Percentiles rank a stretch among this genome's conserved stretches.
Evolutionary conservation across 1,140 invertebrate genomes (phyloP).

Genomic region (Episyrphus balteatus): DNA sequence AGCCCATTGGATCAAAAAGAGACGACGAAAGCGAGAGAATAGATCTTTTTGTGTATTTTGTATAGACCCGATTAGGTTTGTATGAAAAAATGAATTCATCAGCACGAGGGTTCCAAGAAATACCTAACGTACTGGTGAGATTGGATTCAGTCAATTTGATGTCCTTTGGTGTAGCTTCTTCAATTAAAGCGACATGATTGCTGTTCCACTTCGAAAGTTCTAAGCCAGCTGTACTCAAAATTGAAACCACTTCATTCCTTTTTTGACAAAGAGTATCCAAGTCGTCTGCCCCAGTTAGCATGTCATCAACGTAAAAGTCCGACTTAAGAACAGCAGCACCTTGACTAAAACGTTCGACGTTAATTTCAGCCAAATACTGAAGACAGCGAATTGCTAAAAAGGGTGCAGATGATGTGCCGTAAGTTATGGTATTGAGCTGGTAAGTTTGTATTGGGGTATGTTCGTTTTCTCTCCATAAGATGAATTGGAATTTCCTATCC

Average conservation of each 20-base stretch:
- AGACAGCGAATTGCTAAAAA: slow-evolving; percentile 4
- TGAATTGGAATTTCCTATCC: slow-evolving; percentile 32
- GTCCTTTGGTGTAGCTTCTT: too few species aligned
- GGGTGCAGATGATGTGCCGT: slow-evolving; percentile 4
- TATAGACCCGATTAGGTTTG: not conserved
- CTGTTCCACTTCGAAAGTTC: too few species aligned
- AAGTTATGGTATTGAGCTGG: slow-evolving; percentile 6
- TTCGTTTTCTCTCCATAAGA: slow-evolving; percentile 31
- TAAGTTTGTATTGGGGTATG: slow-evolving; percentile 12
- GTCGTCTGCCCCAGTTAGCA: too few species aligned
- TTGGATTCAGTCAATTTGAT: not conserved
- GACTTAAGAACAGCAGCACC: not conserved
- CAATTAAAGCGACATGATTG: too few species aligned
- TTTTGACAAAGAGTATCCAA: too few species aligned
- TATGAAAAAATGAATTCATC: not conserved
- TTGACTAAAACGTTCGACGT: not conserved
- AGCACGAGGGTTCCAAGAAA: not conserved
- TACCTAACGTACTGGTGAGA: not conserved
- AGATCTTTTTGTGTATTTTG: slow-evolving; percentile 1
- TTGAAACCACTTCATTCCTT: not conserved
- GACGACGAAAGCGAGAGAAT: too few species aligned
- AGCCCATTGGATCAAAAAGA: too few species aligned
- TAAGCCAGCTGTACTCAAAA: not conserved
- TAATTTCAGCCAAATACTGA: not conserved
- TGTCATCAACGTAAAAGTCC: slow-evolving; percentile 1